Percentiles rank a stretch among this genome's conserved stretches.
These are phyloP conservation scores for Trematocara unimaculatum DNA, from an alignment of 2,113 vertebrate genomes.

Conservation along the genomic window DNA sequence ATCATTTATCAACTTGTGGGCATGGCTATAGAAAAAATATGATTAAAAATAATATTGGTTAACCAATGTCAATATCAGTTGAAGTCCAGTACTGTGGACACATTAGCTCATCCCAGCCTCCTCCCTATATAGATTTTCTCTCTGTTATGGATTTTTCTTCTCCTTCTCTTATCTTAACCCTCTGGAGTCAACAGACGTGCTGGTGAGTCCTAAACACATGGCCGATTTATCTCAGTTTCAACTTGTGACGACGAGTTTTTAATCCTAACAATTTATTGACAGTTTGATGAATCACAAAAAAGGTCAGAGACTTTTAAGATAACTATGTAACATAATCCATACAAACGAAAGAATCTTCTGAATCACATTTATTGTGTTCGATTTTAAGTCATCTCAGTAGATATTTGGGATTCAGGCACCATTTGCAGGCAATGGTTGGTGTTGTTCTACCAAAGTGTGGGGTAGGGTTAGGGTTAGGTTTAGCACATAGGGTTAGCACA, in stretches of 20 bases:
- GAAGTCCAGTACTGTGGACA: not conserved
- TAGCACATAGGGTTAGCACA: not conserved
- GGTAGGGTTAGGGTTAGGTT: not conserved
- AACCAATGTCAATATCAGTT: not conserved
- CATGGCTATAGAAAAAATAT: not conserved
- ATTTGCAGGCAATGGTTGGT: not conserved
- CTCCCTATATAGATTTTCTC: not conserved
- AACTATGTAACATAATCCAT: not conserved
- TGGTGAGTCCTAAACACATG: not conserved
- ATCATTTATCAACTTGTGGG: not conserved
- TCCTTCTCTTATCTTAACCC: not conserved
- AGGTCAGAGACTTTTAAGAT: fast-evolving
- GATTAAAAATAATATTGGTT: not conserved
- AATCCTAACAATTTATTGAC: not conserved
- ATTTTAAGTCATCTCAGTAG: not conserved
- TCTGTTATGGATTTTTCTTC: not conserved
- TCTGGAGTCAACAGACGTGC: not conserved
- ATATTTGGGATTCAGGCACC: not conserved
- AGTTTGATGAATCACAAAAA: not conserved
- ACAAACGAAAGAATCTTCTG: fast-evolving
- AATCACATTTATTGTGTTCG: not conserved
- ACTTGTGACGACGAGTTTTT: not conserved
- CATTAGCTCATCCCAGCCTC: not conserved
- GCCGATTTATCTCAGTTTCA: not conserved
- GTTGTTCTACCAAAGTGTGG: not conserved